Evolutionary conservation across 2,113 vertebrate genomes (phyloP).

Genomic region (Riparia riparia): DNA sequence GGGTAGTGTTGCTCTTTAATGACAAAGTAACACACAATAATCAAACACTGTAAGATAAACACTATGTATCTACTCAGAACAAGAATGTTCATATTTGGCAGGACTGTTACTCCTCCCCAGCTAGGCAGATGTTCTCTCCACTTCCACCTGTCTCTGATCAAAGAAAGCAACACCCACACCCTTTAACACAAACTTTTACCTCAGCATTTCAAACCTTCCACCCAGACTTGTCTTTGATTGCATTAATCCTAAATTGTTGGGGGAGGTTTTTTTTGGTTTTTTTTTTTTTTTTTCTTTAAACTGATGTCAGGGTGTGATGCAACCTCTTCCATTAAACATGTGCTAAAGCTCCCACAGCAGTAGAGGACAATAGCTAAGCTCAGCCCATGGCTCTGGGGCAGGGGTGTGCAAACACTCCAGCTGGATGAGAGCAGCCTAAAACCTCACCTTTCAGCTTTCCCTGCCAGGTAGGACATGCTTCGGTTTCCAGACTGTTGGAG

Average conservation of each 20-base stretch:
- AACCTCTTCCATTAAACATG: not conserved
- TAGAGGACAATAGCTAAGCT: not conserved
- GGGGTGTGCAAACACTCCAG: not conserved
- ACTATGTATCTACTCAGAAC: not conserved
- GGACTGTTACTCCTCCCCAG: not conserved
- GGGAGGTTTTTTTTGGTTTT: accelerated
- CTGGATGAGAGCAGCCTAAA: not conserved
- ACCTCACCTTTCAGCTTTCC: slow-evolving; percentile 87
- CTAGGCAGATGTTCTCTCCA: not conserved
- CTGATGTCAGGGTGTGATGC: not conserved
- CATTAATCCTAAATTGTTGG: not conserved
- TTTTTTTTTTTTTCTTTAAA: not conserved
- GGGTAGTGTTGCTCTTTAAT: accelerated
- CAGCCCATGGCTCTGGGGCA: not conserved
- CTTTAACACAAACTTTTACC: not conserved
- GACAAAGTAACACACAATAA: not conserved
- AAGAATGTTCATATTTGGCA: not conserved
- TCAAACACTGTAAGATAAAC: not conserved
- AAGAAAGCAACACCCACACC: not conserved
- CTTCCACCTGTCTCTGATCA: not conserved
- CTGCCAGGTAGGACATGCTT: slow-evolving; percentile 89
- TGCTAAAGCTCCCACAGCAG: not conserved
- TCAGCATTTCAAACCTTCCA: slow-evolving; percentile 1
- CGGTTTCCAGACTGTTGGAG: slow-evolving; percentile 78
- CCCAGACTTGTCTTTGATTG: not conserved